Evolutionary conservation across 2,888 invertebrate genomes (phyloP).

Genomic region (Colletes collaris): DNA sequence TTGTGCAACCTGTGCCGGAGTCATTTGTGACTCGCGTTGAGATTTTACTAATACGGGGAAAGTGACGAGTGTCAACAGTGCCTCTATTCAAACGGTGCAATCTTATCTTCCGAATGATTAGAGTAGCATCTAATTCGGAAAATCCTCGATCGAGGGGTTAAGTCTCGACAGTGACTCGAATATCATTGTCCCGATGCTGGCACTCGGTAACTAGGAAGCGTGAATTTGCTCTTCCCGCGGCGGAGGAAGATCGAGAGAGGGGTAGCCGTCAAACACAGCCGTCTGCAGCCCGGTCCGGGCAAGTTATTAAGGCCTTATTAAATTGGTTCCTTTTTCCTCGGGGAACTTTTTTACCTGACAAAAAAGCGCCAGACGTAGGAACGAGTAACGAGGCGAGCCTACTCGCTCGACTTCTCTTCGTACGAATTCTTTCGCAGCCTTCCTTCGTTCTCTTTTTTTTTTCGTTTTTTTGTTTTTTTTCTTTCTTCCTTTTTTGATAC

Average conservation of each 20-base stretch:
- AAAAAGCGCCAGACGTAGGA: constrained; percentile 62
- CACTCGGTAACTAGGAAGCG: constrained; percentile 54
- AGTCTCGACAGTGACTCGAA: constrained; percentile 28
- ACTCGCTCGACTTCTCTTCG: constrained; percentile 25
- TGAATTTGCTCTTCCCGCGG: constrained; percentile 59
- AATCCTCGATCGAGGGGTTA: background rate
- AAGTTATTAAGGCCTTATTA: constrained; percentile 79
- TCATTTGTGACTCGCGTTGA: too few species aligned
- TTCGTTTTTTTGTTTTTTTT: background rate
- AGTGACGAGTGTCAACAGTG: too few species aligned
- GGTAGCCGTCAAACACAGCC: constrained; percentile 73
- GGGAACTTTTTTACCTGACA: constrained; percentile 65
- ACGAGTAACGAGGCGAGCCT: constrained; percentile 65
- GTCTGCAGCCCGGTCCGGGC: constrained; percentile 57
- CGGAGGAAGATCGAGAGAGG: constrained; percentile 44
- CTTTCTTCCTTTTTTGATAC: background rate
- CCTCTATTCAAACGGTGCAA: too few species aligned
- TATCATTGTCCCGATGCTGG: constrained; percentile 38
- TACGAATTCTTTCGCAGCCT: constrained; percentile 27
- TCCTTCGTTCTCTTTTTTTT: background rate
- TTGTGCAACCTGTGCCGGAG: too few species aligned
- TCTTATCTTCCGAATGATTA: too few species aligned
- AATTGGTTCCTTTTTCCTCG: constrained; percentile 72
- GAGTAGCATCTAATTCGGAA: too few species aligned
- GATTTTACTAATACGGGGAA: too few species aligned